Conservation (phyloP, 2,888 invertebrate species). For the Sicus ferrugineus region DNA sequence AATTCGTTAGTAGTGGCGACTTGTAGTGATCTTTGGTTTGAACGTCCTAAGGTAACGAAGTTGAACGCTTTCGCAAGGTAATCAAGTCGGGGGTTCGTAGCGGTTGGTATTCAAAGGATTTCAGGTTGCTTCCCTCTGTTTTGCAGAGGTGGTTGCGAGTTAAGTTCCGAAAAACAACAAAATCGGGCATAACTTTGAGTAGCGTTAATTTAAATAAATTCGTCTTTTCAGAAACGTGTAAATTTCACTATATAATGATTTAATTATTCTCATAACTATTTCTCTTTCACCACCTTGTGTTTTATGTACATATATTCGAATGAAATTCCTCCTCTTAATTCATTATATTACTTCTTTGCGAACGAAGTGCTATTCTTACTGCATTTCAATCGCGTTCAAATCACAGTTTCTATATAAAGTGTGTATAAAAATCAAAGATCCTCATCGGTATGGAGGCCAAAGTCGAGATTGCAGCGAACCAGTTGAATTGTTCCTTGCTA, state of each 20-base stretch:
- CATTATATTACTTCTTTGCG: not conserved
- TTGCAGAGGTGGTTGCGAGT: not conserved
- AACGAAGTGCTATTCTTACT: not conserved
- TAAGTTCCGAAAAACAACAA: not conserved
- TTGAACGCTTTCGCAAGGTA: slow-evolving; percentile 2
- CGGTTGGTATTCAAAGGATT: not conserved
- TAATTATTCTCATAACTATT: not conserved
- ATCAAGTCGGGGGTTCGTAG: too few relatives aligned
- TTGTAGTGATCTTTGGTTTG: not conserved
- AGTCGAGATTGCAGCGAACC: too few relatives aligned
- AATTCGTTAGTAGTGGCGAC: not conserved
- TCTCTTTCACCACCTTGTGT: not conserved
- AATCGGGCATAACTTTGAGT: not conserved
- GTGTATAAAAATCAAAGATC: not conserved
- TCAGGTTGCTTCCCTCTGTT: not conserved
- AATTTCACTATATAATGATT: slow-evolving; percentile 3
- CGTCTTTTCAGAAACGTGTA: not conserved
- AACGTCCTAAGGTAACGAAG: not conserved
- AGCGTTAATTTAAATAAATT: slow-evolving; percentile 9
- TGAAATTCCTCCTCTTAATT: not conserved
- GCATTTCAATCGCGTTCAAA: not conserved
- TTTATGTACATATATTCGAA: not conserved
- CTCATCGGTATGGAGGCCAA: not conserved
- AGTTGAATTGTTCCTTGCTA: too few relatives aligned
- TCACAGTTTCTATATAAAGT: not conserved